phyloP scores from a whole-genome alignment of 2,888 invertebrate genomes.

The Bugula neritina region DNA sequence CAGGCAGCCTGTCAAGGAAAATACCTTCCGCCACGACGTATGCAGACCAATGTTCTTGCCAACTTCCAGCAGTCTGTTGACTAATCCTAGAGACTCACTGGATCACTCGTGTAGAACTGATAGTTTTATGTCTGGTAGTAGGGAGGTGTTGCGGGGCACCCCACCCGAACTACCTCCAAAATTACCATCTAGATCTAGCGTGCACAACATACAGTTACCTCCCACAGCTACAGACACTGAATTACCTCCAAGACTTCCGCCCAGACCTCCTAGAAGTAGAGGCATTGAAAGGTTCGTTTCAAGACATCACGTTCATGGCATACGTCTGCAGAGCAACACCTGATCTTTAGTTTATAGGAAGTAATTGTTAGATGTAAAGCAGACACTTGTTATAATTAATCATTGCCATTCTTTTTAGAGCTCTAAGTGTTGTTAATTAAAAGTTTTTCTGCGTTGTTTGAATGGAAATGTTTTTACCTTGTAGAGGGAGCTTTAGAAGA shows the following conservation, averaged over 20 bases:
- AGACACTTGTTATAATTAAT: no score
- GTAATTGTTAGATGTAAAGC: no score
- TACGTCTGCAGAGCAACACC: no score
- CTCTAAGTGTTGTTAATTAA: no score
- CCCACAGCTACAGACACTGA: neutral
- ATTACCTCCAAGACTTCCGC: constrained; percentile 5
- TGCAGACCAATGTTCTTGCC: neutral
- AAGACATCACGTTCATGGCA: neutral
- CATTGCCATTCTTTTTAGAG: no score
- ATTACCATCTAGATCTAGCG: neutral
- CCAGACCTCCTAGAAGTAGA: neutral
- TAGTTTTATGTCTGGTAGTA: neutral
- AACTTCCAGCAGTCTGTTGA: neutral
- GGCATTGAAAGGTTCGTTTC: constrained; percentile 22
- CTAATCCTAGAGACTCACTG: neutral
- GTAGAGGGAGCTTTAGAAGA: no score
- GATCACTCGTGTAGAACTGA: neutral
- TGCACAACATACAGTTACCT: neutral
- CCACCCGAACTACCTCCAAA: constrained; percentile 18
- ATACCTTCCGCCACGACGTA: neutral
- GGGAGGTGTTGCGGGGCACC: neutral
- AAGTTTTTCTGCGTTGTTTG: no score
- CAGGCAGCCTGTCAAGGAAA: neutral
- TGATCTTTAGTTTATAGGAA: no score
- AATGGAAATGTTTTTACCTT: no score